Conservation (phyloP, 1,140 invertebrate species). For the Cotesia chilonis region DNA sequence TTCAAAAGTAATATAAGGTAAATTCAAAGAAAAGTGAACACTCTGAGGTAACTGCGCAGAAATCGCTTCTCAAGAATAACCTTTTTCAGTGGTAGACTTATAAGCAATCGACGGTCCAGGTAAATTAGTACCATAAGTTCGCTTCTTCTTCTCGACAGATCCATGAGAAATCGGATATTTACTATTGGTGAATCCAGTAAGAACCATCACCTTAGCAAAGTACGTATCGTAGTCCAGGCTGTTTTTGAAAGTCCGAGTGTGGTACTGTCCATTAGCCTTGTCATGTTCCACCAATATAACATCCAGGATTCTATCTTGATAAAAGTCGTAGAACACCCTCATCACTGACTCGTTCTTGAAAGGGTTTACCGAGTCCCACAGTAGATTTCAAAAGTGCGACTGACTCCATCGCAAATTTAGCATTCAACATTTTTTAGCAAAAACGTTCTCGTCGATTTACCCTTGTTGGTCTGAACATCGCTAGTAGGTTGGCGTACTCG, state of each 20-base stretch:
- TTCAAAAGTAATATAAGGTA: constrained; percentile 95
- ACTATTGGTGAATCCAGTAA: constrained; percentile 82
- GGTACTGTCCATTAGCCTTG: constrained; percentile 64
- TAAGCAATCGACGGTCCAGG: constrained; percentile 90
- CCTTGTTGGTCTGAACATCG: constrained; percentile 72
- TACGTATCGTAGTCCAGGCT: constrained; percentile 92
- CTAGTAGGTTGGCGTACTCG: constrained; percentile 91
- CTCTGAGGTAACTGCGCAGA: constrained; percentile 92
- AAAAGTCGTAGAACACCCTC: constrained; percentile 92
- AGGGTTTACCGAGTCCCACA: constrained; percentile 76
- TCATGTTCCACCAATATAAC: constrained; percentile 79
- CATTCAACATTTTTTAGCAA: constrained; percentile 82
- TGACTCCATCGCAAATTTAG: constrained; percentile 68
- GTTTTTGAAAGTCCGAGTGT: constrained; percentile 81
- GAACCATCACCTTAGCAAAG: constrained; percentile 94
- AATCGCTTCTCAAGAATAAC: constrained; percentile 75
- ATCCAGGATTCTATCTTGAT: constrained; percentile 83
- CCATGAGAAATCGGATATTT: constrained; percentile 75
- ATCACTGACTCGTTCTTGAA: constrained; percentile 79
- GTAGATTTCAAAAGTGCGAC: constrained; percentile 78
- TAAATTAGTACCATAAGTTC: constrained; percentile 88
- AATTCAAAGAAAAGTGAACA: constrained; percentile 88
- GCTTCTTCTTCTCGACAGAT: constrained; percentile 74
- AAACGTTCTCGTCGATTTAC: constrained; percentile 71
- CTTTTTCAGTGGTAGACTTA: constrained; percentile 84